Percentiles rank a stretch among this genome's conserved stretches.
These are phyloP conservation scores for Drosophila greeni DNA, from an alignment of 2,888 invertebrate species.

Conservation along the genomic window DNA sequence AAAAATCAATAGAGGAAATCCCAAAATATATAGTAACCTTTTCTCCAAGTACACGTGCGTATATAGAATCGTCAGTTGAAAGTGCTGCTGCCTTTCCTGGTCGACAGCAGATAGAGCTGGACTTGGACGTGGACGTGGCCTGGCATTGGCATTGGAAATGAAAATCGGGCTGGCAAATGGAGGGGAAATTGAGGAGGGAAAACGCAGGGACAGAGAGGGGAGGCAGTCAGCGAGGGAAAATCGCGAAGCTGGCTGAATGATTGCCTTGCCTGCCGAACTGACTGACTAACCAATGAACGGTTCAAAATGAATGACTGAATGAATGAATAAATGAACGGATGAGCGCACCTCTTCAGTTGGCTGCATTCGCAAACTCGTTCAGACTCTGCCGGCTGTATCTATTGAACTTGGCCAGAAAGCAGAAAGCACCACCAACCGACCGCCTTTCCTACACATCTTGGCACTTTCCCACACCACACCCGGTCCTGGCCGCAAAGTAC, in stretches of 20 bases:
- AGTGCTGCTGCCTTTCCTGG: conserved; percentile 46
- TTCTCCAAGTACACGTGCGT: conserved; percentile 14
- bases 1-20: too few species aligned
- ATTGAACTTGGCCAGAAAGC: conserved; percentile 60
- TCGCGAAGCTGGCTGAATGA: conserved; percentile 59
- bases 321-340: conserved; percentile 73
- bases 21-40: background rate
- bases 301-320: conserved; percentile 71
- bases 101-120: conserved; percentile 39
- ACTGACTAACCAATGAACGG: conserved; percentile 72
- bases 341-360: conserved; percentile 70
- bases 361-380: conserved; percentile 67
- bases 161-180: conserved; percentile 11
- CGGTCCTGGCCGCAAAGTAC: conserved; percentile 45
- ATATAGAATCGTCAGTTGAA: conserved; percentile 55
- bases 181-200: conserved; percentile 6
- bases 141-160: conserved; percentile 46
- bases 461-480: conserved; percentile 9
- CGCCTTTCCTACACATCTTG: background rate
- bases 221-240: conserved; percentile 2
- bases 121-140: conserved; percentile 33
- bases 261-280: conserved; percentile 64
- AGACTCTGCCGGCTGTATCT: conserved; percentile 38
- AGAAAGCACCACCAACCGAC: conserved; percentile 11
- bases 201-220: background rate